These are phyloP conservation scores for Drosophila borealis DNA, from an alignment of 2,888 invertebrate genomes.

Conservation along the genomic window DNA sequence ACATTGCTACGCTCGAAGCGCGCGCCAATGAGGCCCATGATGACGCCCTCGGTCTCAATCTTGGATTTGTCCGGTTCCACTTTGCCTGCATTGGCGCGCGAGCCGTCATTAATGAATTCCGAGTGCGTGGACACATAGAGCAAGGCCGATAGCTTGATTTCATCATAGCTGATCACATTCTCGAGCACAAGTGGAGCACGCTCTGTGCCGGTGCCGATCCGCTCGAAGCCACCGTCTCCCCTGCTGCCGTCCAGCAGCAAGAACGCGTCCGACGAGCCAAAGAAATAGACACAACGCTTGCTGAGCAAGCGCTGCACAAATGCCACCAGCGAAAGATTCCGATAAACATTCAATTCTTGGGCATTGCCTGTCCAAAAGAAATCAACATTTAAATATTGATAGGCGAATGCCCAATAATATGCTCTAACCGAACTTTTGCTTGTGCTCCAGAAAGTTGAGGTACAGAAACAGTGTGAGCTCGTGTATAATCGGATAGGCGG, in stretches of 20 bases:
- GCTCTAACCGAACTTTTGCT: constrained; percentile 83
- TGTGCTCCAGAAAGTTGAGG: constrained; percentile 88
- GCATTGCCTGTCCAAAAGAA: constrained; percentile 66
- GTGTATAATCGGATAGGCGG: constrained; percentile 89
- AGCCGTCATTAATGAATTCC: constrained; percentile 87
- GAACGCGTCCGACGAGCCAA: constrained; percentile 83
- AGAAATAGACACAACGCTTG: constrained; percentile 86
- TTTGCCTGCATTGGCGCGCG: constrained; percentile 85
- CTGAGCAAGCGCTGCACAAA: constrained; percentile 86
- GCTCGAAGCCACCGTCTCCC: constrained; percentile 86
- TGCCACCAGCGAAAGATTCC: constrained; percentile 84
- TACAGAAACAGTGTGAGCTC: constrained; percentile 88
- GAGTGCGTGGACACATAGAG: constrained; percentile 86
- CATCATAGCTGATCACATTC: constrained; percentile 87
- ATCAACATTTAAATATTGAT: not conserved
- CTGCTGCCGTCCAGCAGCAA: constrained; percentile 83
- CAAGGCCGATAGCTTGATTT: constrained; percentile 87
- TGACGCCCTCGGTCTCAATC: constrained; percentile 86
- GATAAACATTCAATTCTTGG: constrained; percentile 83
- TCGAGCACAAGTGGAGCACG: constrained; percentile 85
- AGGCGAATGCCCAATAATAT: not conserved
- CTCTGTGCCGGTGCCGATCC: constrained; percentile 85
- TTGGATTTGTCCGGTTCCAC: constrained; percentile 81
- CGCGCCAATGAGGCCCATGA: constrained; percentile 85
- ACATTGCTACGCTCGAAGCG: constrained; percentile 84